Evolutionary conservation across 2,888 invertebrate species (phyloP).

Genomic region (Emmelina monodactyla): DNA sequence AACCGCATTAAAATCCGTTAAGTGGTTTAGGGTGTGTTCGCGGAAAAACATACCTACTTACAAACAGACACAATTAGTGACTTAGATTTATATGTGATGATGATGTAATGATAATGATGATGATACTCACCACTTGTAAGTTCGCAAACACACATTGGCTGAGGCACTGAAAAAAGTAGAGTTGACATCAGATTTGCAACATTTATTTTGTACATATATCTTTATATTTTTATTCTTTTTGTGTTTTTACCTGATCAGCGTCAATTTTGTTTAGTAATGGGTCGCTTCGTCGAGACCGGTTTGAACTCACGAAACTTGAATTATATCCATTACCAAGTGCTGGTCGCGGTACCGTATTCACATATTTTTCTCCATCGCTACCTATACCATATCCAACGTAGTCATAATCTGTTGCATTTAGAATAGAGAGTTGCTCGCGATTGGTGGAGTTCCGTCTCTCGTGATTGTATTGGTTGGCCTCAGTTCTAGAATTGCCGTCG

Average conservation of each 20-base stretch:
- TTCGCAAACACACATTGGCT: conserved; percentile 61
- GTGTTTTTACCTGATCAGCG: conserved; percentile 33
- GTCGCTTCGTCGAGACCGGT: conserved; percentile 33
- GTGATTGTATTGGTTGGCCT: conserved; percentile 32
- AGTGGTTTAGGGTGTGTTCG: too few relatives aligned
- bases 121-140: conserved; percentile 50
- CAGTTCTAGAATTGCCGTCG: conserved; percentile 27
- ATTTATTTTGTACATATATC: not conserved
- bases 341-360: conserved; percentile 23
- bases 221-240: not conserved
- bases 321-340: conserved; percentile 16
- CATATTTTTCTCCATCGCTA: conserved; percentile 24
- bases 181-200: conserved; percentile 2
- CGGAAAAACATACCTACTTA: too few relatives aligned
- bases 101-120: too few relatives aligned
- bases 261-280: conserved; percentile 31
- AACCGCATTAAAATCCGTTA: too few relatives aligned
- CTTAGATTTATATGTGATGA: too few relatives aligned
- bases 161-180: conserved; percentile 43
- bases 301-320: conserved; percentile 15
- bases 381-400: conserved; percentile 27
- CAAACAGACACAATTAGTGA: too few relatives aligned
- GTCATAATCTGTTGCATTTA: conserved; percentile 35
- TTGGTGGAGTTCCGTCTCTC: conserved; percentile 31
- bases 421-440: conserved; percentile 27